Conservation (phyloP, 2,888 invertebrate genomes). For the Monopis laevigella region DNA sequence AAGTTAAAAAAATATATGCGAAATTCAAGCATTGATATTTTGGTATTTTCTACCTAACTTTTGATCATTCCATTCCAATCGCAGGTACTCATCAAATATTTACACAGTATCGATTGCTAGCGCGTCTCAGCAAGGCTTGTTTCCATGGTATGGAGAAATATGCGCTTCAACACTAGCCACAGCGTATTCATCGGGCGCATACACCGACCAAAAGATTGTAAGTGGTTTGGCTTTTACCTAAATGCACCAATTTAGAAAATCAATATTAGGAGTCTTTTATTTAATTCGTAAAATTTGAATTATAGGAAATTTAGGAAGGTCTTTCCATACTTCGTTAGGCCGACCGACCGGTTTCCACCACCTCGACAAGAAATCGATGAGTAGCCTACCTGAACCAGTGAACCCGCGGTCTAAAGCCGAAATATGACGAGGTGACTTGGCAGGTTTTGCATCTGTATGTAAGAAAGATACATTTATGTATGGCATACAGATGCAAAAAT, state of each 20-base stretch:
- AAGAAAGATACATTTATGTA: too few species aligned
- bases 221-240: constrained; percentile 30
- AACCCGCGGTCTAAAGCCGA: too few species aligned
- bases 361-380: too few species aligned
- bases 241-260: neutral
- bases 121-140: constrained; percentile 81
- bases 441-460: too few species aligned
- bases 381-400: too few species aligned
- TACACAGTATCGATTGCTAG: constrained; percentile 90
- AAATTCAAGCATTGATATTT: too few species aligned
- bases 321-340: neutral
- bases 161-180: constrained; percentile 90
- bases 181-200: constrained; percentile 89
- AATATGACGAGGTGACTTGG: too few species aligned
- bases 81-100: constrained; percentile 72
- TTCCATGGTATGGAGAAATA: constrained; percentile 92
- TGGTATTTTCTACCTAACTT: too few species aligned
- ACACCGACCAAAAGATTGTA: constrained; percentile 88
- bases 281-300: neutral
- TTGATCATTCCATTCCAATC: neutral
- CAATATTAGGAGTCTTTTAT: neutral
- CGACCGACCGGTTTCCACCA: too few species aligned
- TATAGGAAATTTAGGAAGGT: neutral
- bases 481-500: too few species aligned
- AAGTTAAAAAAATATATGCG: too few species aligned